phyloP scores from a whole-genome alignment of 2,888 invertebrate species.

The Yponomeuta sedellus region DNA sequence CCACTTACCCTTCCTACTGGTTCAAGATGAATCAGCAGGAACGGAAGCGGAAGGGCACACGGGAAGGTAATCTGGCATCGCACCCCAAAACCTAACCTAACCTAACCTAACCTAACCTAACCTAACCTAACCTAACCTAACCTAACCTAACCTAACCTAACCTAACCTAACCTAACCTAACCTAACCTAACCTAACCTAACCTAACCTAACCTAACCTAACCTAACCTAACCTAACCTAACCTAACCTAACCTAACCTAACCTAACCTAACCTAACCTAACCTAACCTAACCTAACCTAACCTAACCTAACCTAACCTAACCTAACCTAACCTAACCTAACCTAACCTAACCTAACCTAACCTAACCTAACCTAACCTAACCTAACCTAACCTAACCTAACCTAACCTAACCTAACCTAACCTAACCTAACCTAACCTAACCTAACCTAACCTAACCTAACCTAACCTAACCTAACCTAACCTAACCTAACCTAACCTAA shows the following conservation, averaged over 20 bases:
- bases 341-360: constrained; percentile 8
- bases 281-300: constrained; percentile 17
- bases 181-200: constrained; percentile 16
- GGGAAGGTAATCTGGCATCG: too few relatives aligned
- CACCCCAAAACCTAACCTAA: neutral
- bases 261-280: constrained; percentile 18
- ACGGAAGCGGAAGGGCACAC: too few relatives aligned
- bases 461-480: constrained; percentile 15
- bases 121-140: too few relatives aligned
- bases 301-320: constrained; percentile 17
- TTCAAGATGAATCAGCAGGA: too few relatives aligned
- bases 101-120: neutral
- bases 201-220: constrained; percentile 18
- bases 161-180: constrained; percentile 10
- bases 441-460: constrained; percentile 13
- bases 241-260: constrained; percentile 18
- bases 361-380: constrained; percentile 5
- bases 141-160: constrained; percentile 8
- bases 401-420: constrained; percentile 14
- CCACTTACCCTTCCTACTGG: too few relatives aligned
- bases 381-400: constrained; percentile 14
- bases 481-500: constrained; percentile 17
- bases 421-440: constrained; percentile 14
- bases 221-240: constrained; percentile 18
- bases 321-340: constrained; percentile 13